phyloP scores from a whole-genome alignment of 1,140 invertebrate genomes.

The Melanaphis sacchari region DNA sequence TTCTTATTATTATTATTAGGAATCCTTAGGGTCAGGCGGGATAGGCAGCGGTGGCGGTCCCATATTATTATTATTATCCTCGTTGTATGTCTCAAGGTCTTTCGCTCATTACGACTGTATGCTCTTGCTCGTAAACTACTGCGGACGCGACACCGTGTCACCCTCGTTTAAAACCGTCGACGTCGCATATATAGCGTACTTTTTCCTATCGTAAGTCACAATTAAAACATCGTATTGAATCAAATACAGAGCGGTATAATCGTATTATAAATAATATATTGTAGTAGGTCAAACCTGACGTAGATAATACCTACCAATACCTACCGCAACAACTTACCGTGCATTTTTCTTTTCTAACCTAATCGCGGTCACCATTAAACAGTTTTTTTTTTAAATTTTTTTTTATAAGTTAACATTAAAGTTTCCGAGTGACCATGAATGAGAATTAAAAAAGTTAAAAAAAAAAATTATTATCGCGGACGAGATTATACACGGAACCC shows the following conservation, averaged over 20 bases:
- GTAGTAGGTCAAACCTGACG: neutral
- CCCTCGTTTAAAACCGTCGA: constrained; percentile 2
- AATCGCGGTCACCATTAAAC: neutral
- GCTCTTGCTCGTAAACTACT: neutral
- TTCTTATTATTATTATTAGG: neutral
- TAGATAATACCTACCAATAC: neutral
- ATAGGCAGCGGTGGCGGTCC: neutral
- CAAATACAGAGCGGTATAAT: neutral
- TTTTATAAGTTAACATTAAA: neutral
- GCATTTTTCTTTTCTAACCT: neutral
- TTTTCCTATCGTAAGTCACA: constrained; percentile 1
- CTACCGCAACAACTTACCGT: constrained; percentile 28
- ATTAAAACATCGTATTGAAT: neutral
- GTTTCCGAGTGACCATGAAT: neutral
- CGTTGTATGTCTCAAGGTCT: constrained; percentile 17
- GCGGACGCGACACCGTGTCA: neutral
- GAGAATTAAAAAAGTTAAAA: neutral
- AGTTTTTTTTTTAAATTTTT: neutral
- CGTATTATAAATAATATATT: neutral
- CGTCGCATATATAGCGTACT: neutral
- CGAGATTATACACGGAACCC: neutral
- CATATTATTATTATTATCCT: neutral
- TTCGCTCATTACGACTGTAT: neutral
- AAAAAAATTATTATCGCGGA: neutral
- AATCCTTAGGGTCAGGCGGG: neutral